Evolutionary conservation across 2,888 invertebrate genomes (phyloP), one percentile per base, ranked within the genome.

Genomic region (Spodoptera littoralis): DNA sequence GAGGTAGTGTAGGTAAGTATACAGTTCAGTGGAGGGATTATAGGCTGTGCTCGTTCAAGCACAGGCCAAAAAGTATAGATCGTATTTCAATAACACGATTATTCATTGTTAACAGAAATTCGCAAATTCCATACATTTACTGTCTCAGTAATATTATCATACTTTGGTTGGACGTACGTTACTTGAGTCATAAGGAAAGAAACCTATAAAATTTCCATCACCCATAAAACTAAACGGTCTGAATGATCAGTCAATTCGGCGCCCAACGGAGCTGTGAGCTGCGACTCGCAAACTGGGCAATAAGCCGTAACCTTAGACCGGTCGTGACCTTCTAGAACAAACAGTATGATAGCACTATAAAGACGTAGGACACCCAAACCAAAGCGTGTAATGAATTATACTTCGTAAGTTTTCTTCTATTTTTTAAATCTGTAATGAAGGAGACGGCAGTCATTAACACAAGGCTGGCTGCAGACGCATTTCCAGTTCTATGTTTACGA

Each of bases 261-360:
- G 45, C 41, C 45, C 11, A 74, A 42, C 36, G 47, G 49, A 54
- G 50, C 57, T 57, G 3, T 22, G 49, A 54, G 50, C 57, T 57
- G 3, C 13, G 44, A 36, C 47, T 54, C 62, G 45, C 62, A 69
- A 61, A 61, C 13, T 5, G 18, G 47, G 45, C 41, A 47, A 55
- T 64, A 63, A 12, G 50, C 46, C 24, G 45, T 74, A 70, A 58
- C 70, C 74, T 59, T 52, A 70, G 70, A 58, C 45, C 58, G 51
- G n/a, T 66, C 72, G 13, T 75, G 72, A 73, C 66, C 72, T 71
- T 69, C 70, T 46, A 52, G 18, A 68, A 30, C 55, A 46, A 70
- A 72, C 50, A 22, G 42, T 30, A 11, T 44, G 12, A 46, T 65
- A 44, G 41, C 42, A 27, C 18, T 65, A 57, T 48, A 48, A n/a